Conservation (phyloP, 2,888 invertebrate species). For the Sisyra terminalis region DNA sequence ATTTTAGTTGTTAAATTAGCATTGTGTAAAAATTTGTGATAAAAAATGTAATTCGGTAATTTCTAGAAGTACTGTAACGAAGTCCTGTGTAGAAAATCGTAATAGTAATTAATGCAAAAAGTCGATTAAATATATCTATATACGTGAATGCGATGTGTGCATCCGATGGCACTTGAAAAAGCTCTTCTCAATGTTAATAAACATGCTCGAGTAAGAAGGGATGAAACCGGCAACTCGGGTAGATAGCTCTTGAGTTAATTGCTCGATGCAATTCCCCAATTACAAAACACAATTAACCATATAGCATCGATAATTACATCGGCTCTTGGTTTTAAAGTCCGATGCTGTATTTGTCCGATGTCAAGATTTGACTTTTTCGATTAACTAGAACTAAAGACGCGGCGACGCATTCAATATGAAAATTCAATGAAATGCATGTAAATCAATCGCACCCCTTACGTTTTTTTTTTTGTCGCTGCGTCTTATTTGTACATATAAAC, state of each 20-base stretch:
- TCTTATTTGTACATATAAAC: too few species aligned
- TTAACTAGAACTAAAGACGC: background rate
- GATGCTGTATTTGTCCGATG: background rate
- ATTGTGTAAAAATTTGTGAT: too few species aligned
- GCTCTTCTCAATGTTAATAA: background rate
- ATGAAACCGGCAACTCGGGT: background rate
- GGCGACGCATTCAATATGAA: background rate
- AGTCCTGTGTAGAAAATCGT: too few species aligned
- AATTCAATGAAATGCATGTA: background rate
- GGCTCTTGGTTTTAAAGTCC: background rate
- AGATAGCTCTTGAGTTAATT: constrained; percentile 5
- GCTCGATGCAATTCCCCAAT: constrained; percentile 11
- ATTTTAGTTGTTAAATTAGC: too few species aligned
- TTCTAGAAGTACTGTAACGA: too few species aligned
- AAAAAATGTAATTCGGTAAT: too few species aligned
- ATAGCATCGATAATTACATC: constrained; percentile 8
- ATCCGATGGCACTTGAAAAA: background rate
- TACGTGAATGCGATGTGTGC: background rate
- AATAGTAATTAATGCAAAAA: too few species aligned
- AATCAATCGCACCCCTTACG: too few species aligned
- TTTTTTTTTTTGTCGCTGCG: too few species aligned
- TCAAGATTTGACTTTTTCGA: background rate
- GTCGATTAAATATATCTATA: background rate
- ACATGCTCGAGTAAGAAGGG: background rate
- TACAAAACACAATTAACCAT: constrained; percentile 12